A percentile compares a stretch with the other conserved stretches of the same genome.
phyloP scores from a whole-genome alignment of 2,113 vertebrate genomes.

The Cygnus buccinator region DNA sequence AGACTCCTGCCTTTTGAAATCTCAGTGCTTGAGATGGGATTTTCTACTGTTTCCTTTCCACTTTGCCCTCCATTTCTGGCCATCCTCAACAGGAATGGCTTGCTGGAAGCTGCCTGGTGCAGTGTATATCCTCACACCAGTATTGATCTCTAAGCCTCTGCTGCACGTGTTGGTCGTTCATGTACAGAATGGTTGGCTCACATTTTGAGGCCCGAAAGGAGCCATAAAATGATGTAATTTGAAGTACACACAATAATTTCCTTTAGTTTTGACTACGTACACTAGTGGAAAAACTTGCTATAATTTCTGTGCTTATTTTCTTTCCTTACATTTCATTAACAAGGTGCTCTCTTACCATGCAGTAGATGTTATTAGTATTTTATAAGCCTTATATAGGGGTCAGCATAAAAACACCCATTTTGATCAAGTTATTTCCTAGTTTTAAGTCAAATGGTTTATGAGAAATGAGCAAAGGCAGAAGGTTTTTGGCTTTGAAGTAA shows the following conservation, averaged over 20 bases:
- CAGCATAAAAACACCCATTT: not conserved
- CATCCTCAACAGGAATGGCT: not conserved
- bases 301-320: not conserved
- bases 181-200: not conserved
- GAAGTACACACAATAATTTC: not conserved
- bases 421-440: not conserved
- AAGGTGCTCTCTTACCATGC: not conserved
- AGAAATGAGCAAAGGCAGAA: not conserved
- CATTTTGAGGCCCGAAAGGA: not conserved
- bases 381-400: not conserved
- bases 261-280: not conserved
- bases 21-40: not conserved
- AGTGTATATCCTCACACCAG: not conserved
- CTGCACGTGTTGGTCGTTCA: not conserved
- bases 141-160: not conserved
- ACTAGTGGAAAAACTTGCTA: not conserved
- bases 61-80: not conserved
- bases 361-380: not conserved
- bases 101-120: not conserved
- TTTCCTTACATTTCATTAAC: not conserved
- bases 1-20: not conserved
- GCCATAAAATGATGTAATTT: not conserved
- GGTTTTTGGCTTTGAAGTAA: not conserved
- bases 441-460: not conserved
- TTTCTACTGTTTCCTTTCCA: not conserved